Evolutionary conservation across 2,797 vertebrate genomes (phyloP).

Genomic region (Spatula clypeata): DNA sequence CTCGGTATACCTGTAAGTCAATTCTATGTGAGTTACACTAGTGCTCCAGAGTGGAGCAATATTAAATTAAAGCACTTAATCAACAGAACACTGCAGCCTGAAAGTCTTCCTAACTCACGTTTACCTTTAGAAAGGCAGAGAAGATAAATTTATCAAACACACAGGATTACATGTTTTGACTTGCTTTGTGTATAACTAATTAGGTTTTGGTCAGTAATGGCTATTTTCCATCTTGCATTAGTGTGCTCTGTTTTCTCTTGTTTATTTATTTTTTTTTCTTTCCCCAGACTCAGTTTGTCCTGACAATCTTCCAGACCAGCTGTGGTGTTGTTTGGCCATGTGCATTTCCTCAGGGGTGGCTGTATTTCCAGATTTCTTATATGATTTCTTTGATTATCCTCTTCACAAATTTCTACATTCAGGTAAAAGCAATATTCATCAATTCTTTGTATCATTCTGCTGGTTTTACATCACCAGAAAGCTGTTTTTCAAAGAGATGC

Average conservation of each 20-base stretch:
- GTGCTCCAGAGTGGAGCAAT: not conserved
- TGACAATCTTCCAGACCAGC: slow-evolving; percentile 93
- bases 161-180: not conserved
- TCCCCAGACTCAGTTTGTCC: slow-evolving; percentile 92
- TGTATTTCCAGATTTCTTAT: slow-evolving; percentile 95
- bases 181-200: not conserved
- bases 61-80: not conserved
- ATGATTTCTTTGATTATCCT: slow-evolving; percentile 93
- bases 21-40: not conserved
- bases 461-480: not conserved
- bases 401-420: slow-evolving; percentile 96
- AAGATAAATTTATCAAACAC: not conserved
- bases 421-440: slow-evolving; percentile 83
- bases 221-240: not conserved
- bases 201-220: not conserved
- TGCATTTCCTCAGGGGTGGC: slow-evolving; percentile 92
- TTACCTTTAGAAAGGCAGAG: not conserved
- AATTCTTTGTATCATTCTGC: not conserved
- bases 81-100: not conserved
- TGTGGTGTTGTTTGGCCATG: slow-evolving; percentile 94
- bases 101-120: not conserved
- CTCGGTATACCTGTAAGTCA: not conserved
- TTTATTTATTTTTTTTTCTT: not conserved
- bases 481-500: not conserved
- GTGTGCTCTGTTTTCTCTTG: not conserved